Conservation (phyloP, 2,797 vertebrate species). For the Esox lucius region DNA sequence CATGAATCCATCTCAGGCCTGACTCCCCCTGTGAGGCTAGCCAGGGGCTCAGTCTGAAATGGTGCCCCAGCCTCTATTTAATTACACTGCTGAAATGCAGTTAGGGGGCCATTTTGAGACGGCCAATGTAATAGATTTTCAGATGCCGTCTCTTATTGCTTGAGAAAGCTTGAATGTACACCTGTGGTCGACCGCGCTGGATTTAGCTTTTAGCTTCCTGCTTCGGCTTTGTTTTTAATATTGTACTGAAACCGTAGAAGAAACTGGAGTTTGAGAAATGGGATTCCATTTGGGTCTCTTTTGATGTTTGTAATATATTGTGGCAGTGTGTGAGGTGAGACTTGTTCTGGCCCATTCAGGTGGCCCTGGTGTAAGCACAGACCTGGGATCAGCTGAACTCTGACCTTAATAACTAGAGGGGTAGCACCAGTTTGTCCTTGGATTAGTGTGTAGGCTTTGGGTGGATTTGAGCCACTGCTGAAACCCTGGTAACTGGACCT, state of each 20-base stretch:
- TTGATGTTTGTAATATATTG: background rate
- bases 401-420: background rate
- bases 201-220: slow-evolving; percentile 16
- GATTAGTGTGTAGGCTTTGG: background rate
- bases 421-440: no score
- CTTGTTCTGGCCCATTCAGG: background rate
- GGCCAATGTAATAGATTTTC: no score
- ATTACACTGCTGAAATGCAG: no score
- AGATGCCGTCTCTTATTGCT: slow-evolving; percentile 17
- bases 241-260: slow-evolving; percentile 51
- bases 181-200: background rate
- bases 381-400: background rate
- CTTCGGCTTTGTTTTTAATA: slow-evolving; percentile 51
- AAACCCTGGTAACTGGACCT: slow-evolving; percentile 52
- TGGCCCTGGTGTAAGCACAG: background rate
- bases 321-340: background rate
- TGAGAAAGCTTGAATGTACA: slow-evolving; percentile 20
- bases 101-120: no score
- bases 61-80: no score
- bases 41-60: no score
- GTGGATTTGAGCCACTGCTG: slow-evolving; percentile 47
- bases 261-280: slow-evolving; percentile 49
- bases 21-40: no score
- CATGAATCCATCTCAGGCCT: background rate
- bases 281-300: background rate